Percentiles rank a stretch among this genome's conserved stretches.
Evolutionary conservation across 2,888 invertebrate species (phyloP).

Genomic region (Mantis religiosa): DNA sequence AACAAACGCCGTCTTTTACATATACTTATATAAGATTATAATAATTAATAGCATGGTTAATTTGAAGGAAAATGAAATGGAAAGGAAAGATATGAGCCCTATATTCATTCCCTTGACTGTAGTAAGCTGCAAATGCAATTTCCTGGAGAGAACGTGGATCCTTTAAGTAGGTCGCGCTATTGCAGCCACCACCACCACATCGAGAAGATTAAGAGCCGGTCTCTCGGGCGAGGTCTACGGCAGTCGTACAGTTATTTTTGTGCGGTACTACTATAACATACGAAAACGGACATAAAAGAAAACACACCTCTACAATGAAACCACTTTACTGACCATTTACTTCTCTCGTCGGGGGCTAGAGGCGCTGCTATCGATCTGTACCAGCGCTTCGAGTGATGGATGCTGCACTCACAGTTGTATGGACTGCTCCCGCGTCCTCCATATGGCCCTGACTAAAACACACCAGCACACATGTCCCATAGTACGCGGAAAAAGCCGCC

Average conservation of each 20-base stretch:
- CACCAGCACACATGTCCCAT: background rate
- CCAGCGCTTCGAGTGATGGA: background rate
- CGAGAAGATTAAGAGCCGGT: background rate
- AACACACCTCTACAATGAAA: background rate
- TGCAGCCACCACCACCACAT: background rate
- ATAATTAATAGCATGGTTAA: too few species aligned
- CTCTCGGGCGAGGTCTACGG: background rate
- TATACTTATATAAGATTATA: too few species aligned
- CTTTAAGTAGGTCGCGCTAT: background rate
- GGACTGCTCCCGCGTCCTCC: background rate
- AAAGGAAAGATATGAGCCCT: too few species aligned
- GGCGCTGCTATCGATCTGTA: background rate
- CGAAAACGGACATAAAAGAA: background rate
- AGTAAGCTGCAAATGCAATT: background rate
- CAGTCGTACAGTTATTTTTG: background rate
- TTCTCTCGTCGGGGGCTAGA: background rate
- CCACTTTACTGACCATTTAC: background rate
- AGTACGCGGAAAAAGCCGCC: background rate
- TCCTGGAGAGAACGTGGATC: background rate
- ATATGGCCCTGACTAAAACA: background rate
- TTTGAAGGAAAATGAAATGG: too few species aligned
- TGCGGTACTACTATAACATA: background rate
- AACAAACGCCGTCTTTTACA: too few species aligned
- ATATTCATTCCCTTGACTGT: too few species aligned
- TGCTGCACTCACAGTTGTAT: background rate